Evolutionary conservation across 2,888 invertebrate species (phyloP), one percentile per base, ranked within the genome.

Genomic region (Gisinianus flammeolus): DNA sequence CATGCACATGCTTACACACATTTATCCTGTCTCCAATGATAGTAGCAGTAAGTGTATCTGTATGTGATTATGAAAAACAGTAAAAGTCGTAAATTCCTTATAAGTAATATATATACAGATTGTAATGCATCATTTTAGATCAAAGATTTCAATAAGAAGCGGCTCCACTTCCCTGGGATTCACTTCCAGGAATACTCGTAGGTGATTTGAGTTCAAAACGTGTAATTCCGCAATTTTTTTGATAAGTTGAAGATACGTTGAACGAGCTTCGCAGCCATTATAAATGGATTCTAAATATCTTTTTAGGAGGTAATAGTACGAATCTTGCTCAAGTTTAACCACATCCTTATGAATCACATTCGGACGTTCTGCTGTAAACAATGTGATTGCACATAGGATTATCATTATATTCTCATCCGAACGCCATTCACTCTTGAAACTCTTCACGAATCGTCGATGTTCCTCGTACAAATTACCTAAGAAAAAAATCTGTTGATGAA

Each of bases 141-240:
- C 97, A 85, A 98, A 96, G 86, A 98, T 96, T 90, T 98, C 97
- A 87, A 97, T 93, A 67, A 98, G 89, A 54, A 98, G 89, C 0
- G 97, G 98, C 85, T 97, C 97, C 66, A 98, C 94, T 86, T 93
- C 92, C 79, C 92, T 90, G 35, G 97, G 96, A 89, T 97, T 96
- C 0, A 96, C 94, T 87, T 97, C 94, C 31, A 97, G 89, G 87
- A 96, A 95, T 4, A 97, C 94, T 56, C 93, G 92, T 10, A 97
- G 94, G n/a, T 97, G 93, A 85, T 94, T 94, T 85, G 96, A 95
- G 79, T 96, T 95, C 74, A 97, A 89, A 85, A 92, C 92, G 83
- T 95, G 92, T 28, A 98, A 91, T 86, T 97, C 97, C 31, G 93
- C 91, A 85, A 97, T 93, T 89, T 96, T 96, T 88, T 94, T 93